A percentile compares a stretch with the other conserved stretches of the same genome.
Evolutionary conservation across 1,140 invertebrate genomes (phyloP).

Genomic region (Euglossa dilemma): DNA sequence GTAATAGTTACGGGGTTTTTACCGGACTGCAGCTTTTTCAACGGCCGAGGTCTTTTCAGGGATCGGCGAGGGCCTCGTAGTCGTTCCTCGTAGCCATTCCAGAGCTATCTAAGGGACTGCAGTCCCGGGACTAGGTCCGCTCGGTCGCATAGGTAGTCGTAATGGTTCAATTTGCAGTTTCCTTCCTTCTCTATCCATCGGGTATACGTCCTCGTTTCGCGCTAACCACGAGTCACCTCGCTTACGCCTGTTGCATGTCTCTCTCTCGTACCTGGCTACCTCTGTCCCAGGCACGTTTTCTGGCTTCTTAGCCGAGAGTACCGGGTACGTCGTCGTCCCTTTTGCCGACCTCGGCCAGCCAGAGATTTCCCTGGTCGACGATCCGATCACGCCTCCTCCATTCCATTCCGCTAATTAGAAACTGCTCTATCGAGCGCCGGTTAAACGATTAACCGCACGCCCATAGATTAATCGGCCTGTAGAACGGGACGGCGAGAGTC

Average conservation of each 20-base stretch:
- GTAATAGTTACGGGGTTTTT: too few species aligned
- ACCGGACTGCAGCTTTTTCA: too few species aligned
- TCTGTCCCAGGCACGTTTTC: constrained; percentile 2
- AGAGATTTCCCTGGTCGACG: constrained; percentile 63
- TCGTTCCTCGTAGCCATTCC: too few species aligned
- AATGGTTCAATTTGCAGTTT: not conserved
- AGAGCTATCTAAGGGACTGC: too few species aligned
- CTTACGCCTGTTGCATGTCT: constrained; percentile 33
- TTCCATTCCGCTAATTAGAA: constrained; percentile 77
- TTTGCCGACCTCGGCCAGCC: constrained; percentile 23
- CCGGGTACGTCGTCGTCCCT: constrained; percentile 32
- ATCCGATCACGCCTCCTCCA: constrained; percentile 73
- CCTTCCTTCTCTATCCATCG: not conserved
- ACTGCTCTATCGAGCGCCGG: constrained; percentile 73
- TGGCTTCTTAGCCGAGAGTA: constrained; percentile 3
- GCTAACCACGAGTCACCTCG: constrained; percentile 50
- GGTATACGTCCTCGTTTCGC: constrained; percentile 41
- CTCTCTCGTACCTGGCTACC: not conserved
- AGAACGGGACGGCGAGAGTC: constrained; percentile 34
- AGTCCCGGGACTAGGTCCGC: too few species aligned
- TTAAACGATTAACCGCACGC: constrained; percentile 75
- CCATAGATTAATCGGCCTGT: constrained; percentile 70
- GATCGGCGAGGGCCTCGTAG: too few species aligned
- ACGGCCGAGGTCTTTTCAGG: too few species aligned
- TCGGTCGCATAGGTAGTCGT: not conserved